Evolutionary conservation across 2,888 invertebrate species (phyloP), one percentile per base, ranked within the genome.

Genomic region (Spodoptera exigua): DNA sequence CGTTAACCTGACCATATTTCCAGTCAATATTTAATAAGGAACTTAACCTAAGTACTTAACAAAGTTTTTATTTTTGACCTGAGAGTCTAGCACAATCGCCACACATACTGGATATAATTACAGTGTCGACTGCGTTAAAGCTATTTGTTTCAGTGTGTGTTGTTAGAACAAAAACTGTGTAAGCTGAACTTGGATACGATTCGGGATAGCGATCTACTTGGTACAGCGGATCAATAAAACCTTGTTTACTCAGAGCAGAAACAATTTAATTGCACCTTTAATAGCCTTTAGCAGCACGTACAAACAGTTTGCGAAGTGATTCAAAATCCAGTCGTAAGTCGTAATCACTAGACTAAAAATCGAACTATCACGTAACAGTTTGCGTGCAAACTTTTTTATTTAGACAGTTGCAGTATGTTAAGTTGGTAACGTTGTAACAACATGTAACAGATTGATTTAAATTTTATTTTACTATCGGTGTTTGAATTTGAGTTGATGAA

Each of bases 221-320:
- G 36, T 1, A 18, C 35, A 70, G 39, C 63, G 61, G 60, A 55
- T 56, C 60, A 68, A 68, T 73, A 72, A 72, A 76, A 76, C 47
- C n/a, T 46, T 68, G 58, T 63, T 72, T 61, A 56, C 40, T 56
- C 56, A 57, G 43, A 61, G 39, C 68, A 72, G 53, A 70, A 53
- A 70, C 52, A 58, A 69, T 67, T 76, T 63, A 51, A 73, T 69
- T 76, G 56, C 64, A 49, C 51, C 63, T 54, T n/a, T 54, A 63
- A 59, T 61, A 47, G 52, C 18, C 34, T 61, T 66, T 39, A 54
- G 46, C 14, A 52, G 45, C 51, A 61, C 36, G 41, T 44, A 27
- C 40, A 70, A 53, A 54, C 47, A 16, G 53, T 76, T 62, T 56
- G 76, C 49, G 43, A 65, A 56, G 21, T 58, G 45, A 65, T 56